These are phyloP conservation scores for Podocnemis expansa DNA, from an alignment of 2,113 vertebrate genomes.

Conservation along the genomic window DNA sequence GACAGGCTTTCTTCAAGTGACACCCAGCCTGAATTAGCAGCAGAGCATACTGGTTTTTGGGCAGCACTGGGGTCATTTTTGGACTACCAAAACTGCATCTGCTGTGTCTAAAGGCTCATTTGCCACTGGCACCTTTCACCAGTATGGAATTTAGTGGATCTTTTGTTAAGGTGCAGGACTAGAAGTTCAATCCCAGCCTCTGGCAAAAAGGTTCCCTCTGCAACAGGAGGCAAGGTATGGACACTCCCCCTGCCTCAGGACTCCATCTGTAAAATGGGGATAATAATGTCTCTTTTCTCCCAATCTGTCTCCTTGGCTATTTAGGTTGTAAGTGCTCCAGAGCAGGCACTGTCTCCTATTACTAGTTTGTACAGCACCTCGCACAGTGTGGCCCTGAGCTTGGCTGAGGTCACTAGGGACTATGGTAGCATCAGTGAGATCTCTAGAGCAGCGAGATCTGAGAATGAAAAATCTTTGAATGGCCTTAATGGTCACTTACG, in stretches of 20 bases:
- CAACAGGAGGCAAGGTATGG: not conserved
- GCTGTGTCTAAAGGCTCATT: not conserved
- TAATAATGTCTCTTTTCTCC: not conserved
- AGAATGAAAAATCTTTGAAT: not conserved
- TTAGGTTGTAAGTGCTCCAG: fast-evolving
- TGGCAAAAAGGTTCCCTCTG: not conserved
- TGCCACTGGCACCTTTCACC: not conserved
- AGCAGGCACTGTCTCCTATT: not conserved
- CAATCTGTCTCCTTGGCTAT: not conserved
- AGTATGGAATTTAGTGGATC: not conserved
- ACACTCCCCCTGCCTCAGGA: not conserved
- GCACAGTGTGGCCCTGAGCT: not conserved
- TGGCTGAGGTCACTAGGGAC: not conserved
- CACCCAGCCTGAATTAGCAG: not conserved
- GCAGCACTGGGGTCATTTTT: not conserved
- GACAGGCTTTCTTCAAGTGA: not conserved
- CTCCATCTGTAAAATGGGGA: not conserved
- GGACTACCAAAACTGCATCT: not conserved
- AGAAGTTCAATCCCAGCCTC: not conserved
- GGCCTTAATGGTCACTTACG: not conserved
- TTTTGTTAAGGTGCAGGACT: not conserved
- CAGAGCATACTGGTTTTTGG: not conserved
- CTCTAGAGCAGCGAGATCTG: not conserved
- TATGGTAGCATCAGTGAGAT: not conserved
- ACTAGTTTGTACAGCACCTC: not conserved